Conservation (phyloP, 2,797 vertebrate genomes). For the Lemur catta region DNA sequence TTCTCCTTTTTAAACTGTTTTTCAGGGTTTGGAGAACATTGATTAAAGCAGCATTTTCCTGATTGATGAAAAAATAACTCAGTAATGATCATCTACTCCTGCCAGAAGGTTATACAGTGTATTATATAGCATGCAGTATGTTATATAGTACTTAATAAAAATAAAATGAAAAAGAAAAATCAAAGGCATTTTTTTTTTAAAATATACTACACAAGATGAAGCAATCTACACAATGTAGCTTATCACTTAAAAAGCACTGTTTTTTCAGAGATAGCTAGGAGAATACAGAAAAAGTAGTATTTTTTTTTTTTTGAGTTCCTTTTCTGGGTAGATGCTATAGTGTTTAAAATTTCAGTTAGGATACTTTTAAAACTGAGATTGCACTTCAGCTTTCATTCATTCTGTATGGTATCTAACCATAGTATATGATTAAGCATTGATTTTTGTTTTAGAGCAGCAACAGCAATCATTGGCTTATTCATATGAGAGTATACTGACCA, state of each 20-base stretch:
- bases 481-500: neutral
- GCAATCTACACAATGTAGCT: neutral
- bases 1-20: constrained; percentile 70
- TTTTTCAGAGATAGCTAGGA: neutral
- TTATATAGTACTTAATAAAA: constrained; percentile 66
- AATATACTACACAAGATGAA: neutral
- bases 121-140: neutral
- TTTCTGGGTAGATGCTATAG: constrained; percentile 17
- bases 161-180: constrained; percentile 37
- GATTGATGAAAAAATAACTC: neutral
- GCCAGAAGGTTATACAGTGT: neutral
- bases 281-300: neutral
- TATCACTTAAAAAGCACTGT: neutral
- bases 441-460: neutral
- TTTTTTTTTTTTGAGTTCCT: neutral
- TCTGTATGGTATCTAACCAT: neutral
- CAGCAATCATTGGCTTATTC: neutral
- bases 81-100: constrained; percentile 14
- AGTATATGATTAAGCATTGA: neutral
- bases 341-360: constrained; percentile 28
- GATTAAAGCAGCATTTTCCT: constrained; percentile 80
- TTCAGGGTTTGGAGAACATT: constrained; percentile 95
- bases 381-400: neutral
- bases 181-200: neutral
- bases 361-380: neutral